These are phyloP conservation scores for Galerucella calmariensis DNA, from an alignment of 2,888 invertebrate genomes.

Conservation along the genomic window DNA sequence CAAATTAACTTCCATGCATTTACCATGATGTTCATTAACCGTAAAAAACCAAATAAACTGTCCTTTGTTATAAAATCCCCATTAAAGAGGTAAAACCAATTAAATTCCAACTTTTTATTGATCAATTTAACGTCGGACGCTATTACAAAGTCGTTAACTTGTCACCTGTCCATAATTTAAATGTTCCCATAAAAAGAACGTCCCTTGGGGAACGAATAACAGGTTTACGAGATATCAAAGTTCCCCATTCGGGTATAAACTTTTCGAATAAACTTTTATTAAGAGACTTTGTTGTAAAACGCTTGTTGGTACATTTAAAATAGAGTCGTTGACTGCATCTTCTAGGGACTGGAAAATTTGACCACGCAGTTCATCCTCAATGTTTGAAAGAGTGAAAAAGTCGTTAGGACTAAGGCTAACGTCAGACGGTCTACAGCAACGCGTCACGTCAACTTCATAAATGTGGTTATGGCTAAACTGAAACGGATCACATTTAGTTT, in stretches of 20 bases:
- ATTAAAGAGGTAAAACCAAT: slow-evolving; percentile 30
- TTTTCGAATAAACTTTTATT: slow-evolving; percentile 29
- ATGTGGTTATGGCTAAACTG: too few relatives aligned
- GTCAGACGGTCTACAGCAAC: too few relatives aligned
- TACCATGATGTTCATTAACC: neutral
- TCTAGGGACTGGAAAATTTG: too few relatives aligned
- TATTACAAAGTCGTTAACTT: slow-evolving; percentile 32
- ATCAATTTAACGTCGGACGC: slow-evolving; percentile 26
- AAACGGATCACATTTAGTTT: too few relatives aligned
- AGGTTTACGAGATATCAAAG: slow-evolving; percentile 28
- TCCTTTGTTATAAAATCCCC: slow-evolving; percentile 20
- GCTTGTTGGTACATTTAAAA: too few relatives aligned
- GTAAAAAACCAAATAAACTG: slow-evolving; percentile 15
- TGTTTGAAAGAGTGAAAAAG: too few relatives aligned
- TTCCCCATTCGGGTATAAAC: slow-evolving; percentile 10
- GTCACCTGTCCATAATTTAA: slow-evolving; percentile 31
- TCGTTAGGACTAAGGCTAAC: too few relatives aligned
- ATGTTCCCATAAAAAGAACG: slow-evolving; percentile 30
- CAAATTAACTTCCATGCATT: neutral
- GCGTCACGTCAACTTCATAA: too few relatives aligned
- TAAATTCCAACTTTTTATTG: slow-evolving; percentile 30
- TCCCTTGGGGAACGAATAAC: slow-evolving; percentile 21
- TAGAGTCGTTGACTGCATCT: too few relatives aligned
- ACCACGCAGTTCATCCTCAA: too few relatives aligned
- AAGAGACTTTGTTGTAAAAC: slow-evolving; percentile 27